Conservation (phyloP, 2,113 vertebrate species). For the Vombatus ursinus region DNA sequence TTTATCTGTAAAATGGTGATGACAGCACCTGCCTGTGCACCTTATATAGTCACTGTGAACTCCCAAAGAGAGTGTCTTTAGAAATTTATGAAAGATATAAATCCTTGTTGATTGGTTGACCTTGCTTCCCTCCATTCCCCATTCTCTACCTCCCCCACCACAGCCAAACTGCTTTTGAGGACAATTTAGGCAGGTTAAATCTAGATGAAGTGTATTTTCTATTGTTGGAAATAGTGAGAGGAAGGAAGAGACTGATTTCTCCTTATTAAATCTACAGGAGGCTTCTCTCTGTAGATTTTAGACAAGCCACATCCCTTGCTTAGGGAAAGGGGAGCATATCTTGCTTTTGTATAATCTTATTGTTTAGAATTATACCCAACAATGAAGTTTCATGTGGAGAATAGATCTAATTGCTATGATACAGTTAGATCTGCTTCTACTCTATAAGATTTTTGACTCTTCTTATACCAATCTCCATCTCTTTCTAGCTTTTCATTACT, state of each 20-base stretch:
- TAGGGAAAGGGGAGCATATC: neutral
- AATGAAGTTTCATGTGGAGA: neutral
- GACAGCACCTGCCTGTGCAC: neutral
- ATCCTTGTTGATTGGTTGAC: neutral
- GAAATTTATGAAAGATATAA: neutral
- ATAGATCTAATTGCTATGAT: neutral
- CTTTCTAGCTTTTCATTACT: conserved; percentile 28
- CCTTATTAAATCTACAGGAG: neutral
- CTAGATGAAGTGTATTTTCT: neutral
- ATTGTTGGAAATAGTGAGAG: neutral
- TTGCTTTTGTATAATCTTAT: neutral
- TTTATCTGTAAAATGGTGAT: too few species aligned
- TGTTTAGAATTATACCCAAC: neutral
- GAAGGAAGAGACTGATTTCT: neutral
- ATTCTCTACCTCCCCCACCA: neutral
- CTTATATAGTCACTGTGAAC: neutral
- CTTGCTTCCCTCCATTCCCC: neutral
- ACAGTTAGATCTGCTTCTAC: neutral
- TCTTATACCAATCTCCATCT: neutral
- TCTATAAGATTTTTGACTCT: neutral
- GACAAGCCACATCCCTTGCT: neutral
- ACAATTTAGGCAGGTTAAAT: neutral
- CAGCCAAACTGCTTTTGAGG: neutral
- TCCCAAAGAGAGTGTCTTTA: neutral
- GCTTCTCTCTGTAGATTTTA: neutral